Base-by-base conservation (phyloP, 2,888 invertebrate genomes). In the Hecatera dysodea region DNA sequence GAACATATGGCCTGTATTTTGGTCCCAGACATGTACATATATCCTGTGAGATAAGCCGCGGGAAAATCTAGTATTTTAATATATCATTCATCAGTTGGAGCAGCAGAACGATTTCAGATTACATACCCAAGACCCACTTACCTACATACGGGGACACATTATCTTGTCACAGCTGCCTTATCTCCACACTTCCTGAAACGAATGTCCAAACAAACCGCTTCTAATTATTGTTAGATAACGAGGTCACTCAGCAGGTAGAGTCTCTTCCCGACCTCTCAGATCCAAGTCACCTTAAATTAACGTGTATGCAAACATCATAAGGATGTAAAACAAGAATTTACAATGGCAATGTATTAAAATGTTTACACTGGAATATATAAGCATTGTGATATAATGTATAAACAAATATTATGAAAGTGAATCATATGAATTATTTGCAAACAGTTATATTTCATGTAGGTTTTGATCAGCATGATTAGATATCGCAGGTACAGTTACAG, bases 111-210 rank as follows among this genome's bases (percentile, higher is more conserved):
- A 33, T 33, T 33, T n/a, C n/a, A 55, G n/a, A 36, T 33, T 55
- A 55, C 55, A 55, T 33, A 33, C 33, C n/a, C 12, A 12, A 15
- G 56, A 81, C 61, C 48, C 36, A 53, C 33, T 53, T 22, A 57
- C 63, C 44, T 60, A 63, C 22, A 27, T 74, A 64, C 48, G 42
- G 22, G 39, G 29, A 67, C 11, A 48, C 22, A 27, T 53, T 56
- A 77, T 63, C 59, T 64, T 67, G 8, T 27, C 33, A 61, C 52
- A 52, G 33, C n/a, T 46, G 39, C 24, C 48, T 80, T 75, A 80
- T 77, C 71, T 61, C 48, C 5, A 33, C 11, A 77, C 56, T 77
- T 77, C 64, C 79, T 71, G 29, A 70, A 46, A 44, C 44, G 1
- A n/a, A 62, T 33, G 24, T 36, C 39, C 50, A 65, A 65, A 70